Conservation (phyloP, 2,888 invertebrate genomes). For the Tenthredo notha region DNA sequence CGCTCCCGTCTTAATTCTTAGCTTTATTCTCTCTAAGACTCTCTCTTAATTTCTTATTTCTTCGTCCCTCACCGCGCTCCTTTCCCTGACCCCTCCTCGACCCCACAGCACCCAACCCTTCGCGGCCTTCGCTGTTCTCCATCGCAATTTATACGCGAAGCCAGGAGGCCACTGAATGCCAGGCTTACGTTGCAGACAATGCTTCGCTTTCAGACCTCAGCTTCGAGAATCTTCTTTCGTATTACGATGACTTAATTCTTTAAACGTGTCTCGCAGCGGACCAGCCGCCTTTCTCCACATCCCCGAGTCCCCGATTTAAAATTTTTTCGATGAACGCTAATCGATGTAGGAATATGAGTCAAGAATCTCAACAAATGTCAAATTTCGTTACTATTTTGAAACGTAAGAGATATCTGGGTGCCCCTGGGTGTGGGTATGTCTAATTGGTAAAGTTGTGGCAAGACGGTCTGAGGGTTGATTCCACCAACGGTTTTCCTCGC, state of each 20-base stretch:
- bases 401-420: neutral
- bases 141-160: constrained; percentile 75
- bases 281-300: constrained; percentile 12
- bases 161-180: constrained; percentile 74
- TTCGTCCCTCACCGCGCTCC: constrained; percentile 59
- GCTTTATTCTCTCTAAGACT: constrained; percentile 79
- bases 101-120: constrained; percentile 64
- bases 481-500: neutral
- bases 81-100: constrained; percentile 30
- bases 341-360: neutral
- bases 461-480: constrained; percentile 15
- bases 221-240: constrained; percentile 75
- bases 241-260: constrained; percentile 77
- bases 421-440: neutral
- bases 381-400: neutral
- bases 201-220: constrained; percentile 75
- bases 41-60: constrained; percentile 79
- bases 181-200: constrained; percentile 76
- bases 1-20: constrained; percentile 77
- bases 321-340: constrained; percentile 14
- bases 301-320: constrained; percentile 8
- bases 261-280: constrained; percentile 68
- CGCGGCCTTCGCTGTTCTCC: constrained; percentile 64
- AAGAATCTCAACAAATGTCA: neutral
- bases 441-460: constrained; percentile 42